phyloP scores from a whole-genome alignment of 92 coral and sea anemone species.

The Virgularia gustaviana region DNA sequence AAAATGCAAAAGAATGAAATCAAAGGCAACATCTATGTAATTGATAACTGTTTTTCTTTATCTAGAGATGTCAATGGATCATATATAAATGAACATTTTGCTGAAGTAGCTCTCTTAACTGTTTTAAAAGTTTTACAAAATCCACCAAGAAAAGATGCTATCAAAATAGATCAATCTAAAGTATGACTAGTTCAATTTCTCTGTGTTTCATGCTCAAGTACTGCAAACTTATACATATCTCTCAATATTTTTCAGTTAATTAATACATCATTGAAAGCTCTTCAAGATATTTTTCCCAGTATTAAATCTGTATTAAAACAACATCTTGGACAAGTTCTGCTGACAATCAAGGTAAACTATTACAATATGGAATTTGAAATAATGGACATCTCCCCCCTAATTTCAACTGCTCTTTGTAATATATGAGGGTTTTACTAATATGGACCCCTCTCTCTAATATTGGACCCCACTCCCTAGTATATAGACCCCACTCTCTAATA shows the following conservation, averaged over 20 bases:
- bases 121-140: constrained; percentile 24
- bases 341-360: constrained; percentile 17
- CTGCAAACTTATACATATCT: background rate
- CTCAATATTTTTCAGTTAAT: constrained; percentile 1
- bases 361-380: background rate
- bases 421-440: no score
- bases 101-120: constrained; percentile 18
- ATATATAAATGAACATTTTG: constrained; percentile 3
- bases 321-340: constrained; percentile 31
- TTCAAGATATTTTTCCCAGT: constrained; percentile 32
- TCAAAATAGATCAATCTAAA: constrained; percentile 33
- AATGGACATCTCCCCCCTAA: no score
- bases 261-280: constrained; percentile 15
- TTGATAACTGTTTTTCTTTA: background rate
- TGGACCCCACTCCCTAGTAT: no score
- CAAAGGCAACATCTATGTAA: no score
- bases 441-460: no score
- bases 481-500: no score
- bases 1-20: no score
- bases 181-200: constrained; percentile 3
- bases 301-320: constrained; percentile 11
- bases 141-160: constrained; percentile 22
- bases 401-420: no score
- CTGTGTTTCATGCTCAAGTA: no score
- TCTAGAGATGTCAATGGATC: constrained; percentile 27